Base-by-base conservation (phyloP, 2,797 vertebrate genomes). In the Eupleurogrammus muticus region DNA sequence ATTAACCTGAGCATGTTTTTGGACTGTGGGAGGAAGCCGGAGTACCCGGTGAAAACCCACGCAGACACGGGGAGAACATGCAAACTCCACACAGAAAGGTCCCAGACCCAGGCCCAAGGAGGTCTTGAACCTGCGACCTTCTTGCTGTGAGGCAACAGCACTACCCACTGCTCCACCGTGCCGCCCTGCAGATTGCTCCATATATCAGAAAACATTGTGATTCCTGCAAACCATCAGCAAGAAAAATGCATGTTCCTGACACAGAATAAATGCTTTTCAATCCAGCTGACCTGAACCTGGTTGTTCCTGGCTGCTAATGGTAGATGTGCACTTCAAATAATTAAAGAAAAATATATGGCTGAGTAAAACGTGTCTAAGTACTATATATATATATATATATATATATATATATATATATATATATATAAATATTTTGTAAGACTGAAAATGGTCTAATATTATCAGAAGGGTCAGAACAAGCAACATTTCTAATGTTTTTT, bases 191-290 rank as follows among this genome's bases (percentile, higher is more conserved):
- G 71, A 90, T 83, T 72, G 79, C 75, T 66, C 81, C 73, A 87
- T 90, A 84, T 63, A 87, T 90, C 89, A 90, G 63, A 73, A 70
- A 71, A 73, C 46, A 52, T 61, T 83, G 51, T 10, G 13, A 81
- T 80, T 86, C 36, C 78, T 76, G 69, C 82, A 87, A 80, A 86
- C 80, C 70, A 64, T 80, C 71, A 82, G 63, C 52, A 73, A 75
- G 79, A 87, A 72, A 70, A 83, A 87, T 74, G 65, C 21, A 46
- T 56, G 50, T 64, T 55, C 34, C 55, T 35, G 74, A 69, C 70
- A 38, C 19, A 44, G 49, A 84, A 57, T 70, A 81, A 83, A 73
- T 59, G 65, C 53, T 71, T 59, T 50, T 66, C 44, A 50, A 70
- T 60, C 52, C 42, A n/a, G 54, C 65, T 70, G 75, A 78, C 70